Percentiles rank a stretch among this genome's conserved stretches.
phyloP scores from a whole-genome alignment of 92 coral and sea anemone genomes.

The Palythoa grandis region DNA sequence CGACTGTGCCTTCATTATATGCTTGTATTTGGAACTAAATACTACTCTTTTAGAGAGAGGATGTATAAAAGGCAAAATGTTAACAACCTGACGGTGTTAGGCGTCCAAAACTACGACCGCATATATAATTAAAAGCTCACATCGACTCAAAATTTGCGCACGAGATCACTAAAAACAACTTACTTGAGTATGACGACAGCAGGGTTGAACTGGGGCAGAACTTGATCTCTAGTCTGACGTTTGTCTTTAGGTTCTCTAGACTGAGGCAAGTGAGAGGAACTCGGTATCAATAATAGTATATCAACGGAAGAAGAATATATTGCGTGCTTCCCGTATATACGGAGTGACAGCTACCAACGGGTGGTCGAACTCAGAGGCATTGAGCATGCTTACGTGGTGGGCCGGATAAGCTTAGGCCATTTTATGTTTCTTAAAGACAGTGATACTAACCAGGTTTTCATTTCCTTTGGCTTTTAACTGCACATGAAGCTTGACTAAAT shows the following conservation, averaged over 20 bases:
- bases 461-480: neutral
- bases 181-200: constrained; percentile 25
- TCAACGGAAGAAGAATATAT: constrained; percentile 27
- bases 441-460: constrained; percentile 34
- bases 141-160: neutral
- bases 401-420: constrained; percentile 40
- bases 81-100: neutral
- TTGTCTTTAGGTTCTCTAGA: constrained; percentile 20
- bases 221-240: neutral
- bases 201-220: neutral
- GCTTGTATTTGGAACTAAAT: constrained; percentile 2
- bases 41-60: constrained; percentile 2
- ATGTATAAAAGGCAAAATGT: neutral
- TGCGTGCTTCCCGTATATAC: constrained; percentile 42
- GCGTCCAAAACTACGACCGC: neutral
- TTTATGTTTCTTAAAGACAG: constrained; percentile 18
- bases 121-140: neutral
- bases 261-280: constrained; percentile 36
- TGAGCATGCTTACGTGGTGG: constrained; percentile 4
- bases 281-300: constrained; percentile 28
- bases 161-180: neutral
- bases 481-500: constrained; percentile 14
- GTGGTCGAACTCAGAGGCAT: constrained; percentile 31
- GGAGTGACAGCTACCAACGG: constrained; percentile 40
- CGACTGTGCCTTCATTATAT: neutral